Percentiles rank a stretch among this genome's conserved stretches.
Conservation (phyloP, 2,888 invertebrate species). For the Dynastes tityus region DNA sequence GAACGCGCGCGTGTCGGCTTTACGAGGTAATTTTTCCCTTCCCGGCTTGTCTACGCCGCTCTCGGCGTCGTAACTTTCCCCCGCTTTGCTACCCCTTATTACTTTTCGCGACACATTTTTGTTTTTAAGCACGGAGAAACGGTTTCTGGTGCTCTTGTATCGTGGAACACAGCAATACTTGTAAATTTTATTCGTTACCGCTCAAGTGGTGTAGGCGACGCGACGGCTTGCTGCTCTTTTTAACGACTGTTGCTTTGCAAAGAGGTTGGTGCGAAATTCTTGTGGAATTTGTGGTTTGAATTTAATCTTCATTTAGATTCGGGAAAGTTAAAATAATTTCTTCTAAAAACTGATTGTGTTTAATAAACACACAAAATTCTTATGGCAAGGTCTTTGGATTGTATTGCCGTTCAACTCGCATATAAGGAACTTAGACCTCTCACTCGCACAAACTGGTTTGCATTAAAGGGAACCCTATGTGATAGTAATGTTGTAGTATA, state of each 20-base stretch:
- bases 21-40: constrained; percentile 46
- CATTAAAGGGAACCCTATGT: too few relatives aligned
- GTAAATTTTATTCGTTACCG: constrained; percentile 23
- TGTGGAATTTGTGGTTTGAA: constrained; percentile 3
- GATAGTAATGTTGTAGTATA: too few relatives aligned
- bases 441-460: too few relatives aligned
- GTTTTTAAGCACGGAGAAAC: constrained; percentile 16
- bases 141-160: neutral
- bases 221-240: neutral
- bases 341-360: too few relatives aligned
- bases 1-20: constrained; percentile 40
- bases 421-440: too few relatives aligned
- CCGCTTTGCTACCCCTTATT: constrained; percentile 24
- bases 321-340: too few relatives aligned
- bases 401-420: too few relatives aligned
- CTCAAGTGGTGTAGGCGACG: neutral
- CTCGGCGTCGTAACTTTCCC: constrained; percentile 21
- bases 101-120: constrained; percentile 33
- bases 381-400: too few relatives aligned
- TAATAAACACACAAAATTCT: too few relatives aligned
- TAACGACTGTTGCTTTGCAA: neutral
- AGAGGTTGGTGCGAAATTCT: neutral
- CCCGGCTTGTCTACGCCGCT: neutral
- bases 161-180: constrained; percentile 11
- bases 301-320: constrained; percentile 1